Evolutionary conservation across 2,113 vertebrate genomes (phyloP).

Genomic region (Pachycephala philippinensis): DNA sequence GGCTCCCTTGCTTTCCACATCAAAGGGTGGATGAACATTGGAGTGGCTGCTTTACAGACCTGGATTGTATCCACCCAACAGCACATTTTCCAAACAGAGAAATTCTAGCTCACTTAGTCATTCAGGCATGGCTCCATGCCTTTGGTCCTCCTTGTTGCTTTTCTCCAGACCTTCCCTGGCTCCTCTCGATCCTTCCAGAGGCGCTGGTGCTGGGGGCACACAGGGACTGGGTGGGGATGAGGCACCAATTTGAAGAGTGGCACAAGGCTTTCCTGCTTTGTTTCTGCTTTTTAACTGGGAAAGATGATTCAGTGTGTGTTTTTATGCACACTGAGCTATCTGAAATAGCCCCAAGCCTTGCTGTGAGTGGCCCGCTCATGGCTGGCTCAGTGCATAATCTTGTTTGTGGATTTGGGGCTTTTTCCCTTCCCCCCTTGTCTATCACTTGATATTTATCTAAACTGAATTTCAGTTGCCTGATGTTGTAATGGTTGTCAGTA

Average conservation of each 20-base stretch:
- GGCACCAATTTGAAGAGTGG: neutral
- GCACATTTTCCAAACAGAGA: slow-evolving; percentile 3
- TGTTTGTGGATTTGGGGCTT: neutral
- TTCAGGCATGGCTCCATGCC: neutral
- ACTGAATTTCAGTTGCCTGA: neutral
- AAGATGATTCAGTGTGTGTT: neutral
- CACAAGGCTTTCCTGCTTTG: neutral
- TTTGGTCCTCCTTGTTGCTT: neutral
- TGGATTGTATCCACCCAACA: neutral
- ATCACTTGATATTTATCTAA: slow-evolving; percentile 1
- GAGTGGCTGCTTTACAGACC: neutral
- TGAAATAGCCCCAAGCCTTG: neutral
- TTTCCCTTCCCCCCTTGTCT: neutral
- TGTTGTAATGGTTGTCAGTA: neutral
- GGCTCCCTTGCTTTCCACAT: neutral
- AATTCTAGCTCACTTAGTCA: slow-evolving; percentile 52
- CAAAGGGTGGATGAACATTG: neutral
- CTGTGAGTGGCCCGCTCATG: neutral
- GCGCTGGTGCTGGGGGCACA: neutral
- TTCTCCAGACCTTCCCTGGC: neutral
- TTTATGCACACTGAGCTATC: neutral
- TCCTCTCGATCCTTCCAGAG: neutral
- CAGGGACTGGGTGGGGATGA: neutral
- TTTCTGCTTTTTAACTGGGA: neutral
- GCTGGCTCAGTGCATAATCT: neutral